Percentiles rank a stretch among this genome's conserved stretches.
phyloP scores from a whole-genome alignment of 1,140 invertebrate genomes.

The Bactericera cockerelli region DNA sequence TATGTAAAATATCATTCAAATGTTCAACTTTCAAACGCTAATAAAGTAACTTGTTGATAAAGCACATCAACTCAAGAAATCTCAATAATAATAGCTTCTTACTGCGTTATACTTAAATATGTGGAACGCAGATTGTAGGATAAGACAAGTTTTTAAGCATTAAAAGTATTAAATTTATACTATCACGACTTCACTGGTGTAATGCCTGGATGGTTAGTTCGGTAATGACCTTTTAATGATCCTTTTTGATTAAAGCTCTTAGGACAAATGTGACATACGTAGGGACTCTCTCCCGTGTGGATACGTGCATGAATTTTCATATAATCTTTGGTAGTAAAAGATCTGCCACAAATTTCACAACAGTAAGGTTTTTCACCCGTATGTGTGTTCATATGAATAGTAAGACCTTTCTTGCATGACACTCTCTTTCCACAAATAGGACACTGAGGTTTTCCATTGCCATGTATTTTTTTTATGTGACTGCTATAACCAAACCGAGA shows the following conservation, averaged over 20 bases:
- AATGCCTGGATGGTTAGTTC: not conserved
- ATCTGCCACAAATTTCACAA: constrained; percentile 16
- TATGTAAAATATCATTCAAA: no score
- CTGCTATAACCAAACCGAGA: not conserved
- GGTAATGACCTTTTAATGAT: constrained; percentile 9
- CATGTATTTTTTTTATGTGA: not conserved
- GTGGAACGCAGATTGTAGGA: no score
- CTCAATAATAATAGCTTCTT: no score
- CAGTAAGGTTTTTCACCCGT: constrained; percentile 18
- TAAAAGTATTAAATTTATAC: no score
- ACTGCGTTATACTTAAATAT: no score
- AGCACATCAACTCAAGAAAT: no score
- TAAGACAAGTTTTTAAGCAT: no score
- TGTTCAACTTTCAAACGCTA: no score
- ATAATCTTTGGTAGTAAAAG: constrained; percentile 7
- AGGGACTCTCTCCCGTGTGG: constrained; percentile 18
- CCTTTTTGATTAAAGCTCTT: constrained; percentile 11
- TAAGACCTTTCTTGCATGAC: not conserved
- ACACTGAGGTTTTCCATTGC: not conserved
- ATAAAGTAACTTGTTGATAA: no score
- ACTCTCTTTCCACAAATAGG: not conserved
- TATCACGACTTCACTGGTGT: no score
- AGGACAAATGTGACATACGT: constrained; percentile 26
- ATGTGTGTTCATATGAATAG: constrained; percentile 17
- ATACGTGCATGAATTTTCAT: constrained; percentile 12